phyloP scores from a whole-genome alignment of 2,113 vertebrate genomes.

The Cyprinodon tularosa region DNA sequence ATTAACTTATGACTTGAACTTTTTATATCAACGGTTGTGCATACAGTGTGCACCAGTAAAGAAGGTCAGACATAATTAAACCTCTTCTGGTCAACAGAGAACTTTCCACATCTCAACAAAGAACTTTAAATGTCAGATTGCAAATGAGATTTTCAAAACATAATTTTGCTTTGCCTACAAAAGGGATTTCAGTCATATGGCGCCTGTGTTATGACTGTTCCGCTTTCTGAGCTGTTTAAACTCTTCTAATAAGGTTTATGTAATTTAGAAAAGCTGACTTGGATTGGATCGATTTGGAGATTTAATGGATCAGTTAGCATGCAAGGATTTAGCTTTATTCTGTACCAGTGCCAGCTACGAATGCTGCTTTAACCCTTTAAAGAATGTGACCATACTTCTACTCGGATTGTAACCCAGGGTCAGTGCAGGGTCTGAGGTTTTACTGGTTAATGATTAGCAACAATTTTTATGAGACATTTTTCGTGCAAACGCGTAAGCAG shows the following conservation, averaged over 20 bases:
- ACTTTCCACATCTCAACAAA: conserved; percentile 53
- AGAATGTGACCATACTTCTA: too few species aligned
- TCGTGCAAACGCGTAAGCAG: too few species aligned
- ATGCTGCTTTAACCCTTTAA: too few species aligned
- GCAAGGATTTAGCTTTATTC: conserved; percentile 63
- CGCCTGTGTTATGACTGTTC: conserved; percentile 57
- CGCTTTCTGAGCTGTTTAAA: conserved; percentile 66
- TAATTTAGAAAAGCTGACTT: conserved; percentile 70
- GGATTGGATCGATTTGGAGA: conserved; percentile 63
- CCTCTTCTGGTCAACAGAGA: conserved; percentile 60
- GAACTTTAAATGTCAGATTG: conserved; percentile 44
- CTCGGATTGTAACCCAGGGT: too few species aligned
- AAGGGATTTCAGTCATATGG: conserved; percentile 61
- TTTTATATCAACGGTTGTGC: neutral
- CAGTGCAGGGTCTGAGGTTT: too few species aligned
- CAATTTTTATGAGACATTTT: too few species aligned
- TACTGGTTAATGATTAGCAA: too few species aligned
- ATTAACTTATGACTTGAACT: neutral
- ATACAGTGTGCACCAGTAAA: neutral
- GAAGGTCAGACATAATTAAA: conserved; percentile 16
- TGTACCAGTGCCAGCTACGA: conserved; percentile 20
- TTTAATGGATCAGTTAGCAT: conserved; percentile 77
- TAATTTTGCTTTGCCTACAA: neutral
- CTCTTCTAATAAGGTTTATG: conserved; percentile 68
- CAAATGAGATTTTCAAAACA: conserved; percentile 37